phyloP scores from a whole-genome alignment of 2,113 vertebrate species.

The Lophochroa leadbeateri region DNA sequence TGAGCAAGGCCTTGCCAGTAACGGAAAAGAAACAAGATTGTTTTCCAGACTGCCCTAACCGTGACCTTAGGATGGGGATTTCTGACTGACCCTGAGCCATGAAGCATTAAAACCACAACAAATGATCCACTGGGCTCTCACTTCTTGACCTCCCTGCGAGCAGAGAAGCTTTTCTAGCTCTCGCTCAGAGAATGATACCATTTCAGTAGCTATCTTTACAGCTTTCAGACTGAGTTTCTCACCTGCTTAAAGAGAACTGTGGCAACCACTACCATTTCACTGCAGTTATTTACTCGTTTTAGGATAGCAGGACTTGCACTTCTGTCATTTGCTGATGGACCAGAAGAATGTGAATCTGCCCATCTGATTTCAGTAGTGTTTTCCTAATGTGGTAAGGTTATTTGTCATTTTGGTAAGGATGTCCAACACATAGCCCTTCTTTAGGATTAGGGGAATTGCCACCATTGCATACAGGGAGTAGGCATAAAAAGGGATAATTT shows the following conservation, averaged over 20 bases:
- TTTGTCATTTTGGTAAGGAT: background rate
- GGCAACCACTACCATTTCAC: background rate
- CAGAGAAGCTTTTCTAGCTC: slow-evolving; percentile 18
- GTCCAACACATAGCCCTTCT: background rate
- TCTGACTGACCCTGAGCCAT: slow-evolving; percentile 44
- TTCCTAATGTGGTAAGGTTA: background rate
- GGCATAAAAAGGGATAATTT: background rate
- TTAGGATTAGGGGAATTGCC: background rate
- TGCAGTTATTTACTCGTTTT: background rate
- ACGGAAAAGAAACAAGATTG: background rate
- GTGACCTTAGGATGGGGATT: slow-evolving; percentile 39
- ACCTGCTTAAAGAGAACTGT: slow-evolving; percentile 37
- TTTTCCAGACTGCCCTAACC: slow-evolving; percentile 26
- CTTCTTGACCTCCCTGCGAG: slow-evolving; percentile 22
- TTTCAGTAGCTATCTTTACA: slow-evolving; percentile 33
- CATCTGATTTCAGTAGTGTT: background rate
- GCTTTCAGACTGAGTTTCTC: slow-evolving; percentile 19
- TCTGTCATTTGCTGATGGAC: background rate
- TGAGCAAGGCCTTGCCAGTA: background rate
- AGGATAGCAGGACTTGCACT: background rate
- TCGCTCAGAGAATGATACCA: slow-evolving; percentile 19
- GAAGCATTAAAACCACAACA: slow-evolving; percentile 53
- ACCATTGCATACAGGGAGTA: background rate
- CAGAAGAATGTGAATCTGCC: background rate
- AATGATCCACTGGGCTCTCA: slow-evolving; percentile 54